Conservation (phyloP, 2,113 vertebrate genomes). For the Spilogale gracilis region DNA sequence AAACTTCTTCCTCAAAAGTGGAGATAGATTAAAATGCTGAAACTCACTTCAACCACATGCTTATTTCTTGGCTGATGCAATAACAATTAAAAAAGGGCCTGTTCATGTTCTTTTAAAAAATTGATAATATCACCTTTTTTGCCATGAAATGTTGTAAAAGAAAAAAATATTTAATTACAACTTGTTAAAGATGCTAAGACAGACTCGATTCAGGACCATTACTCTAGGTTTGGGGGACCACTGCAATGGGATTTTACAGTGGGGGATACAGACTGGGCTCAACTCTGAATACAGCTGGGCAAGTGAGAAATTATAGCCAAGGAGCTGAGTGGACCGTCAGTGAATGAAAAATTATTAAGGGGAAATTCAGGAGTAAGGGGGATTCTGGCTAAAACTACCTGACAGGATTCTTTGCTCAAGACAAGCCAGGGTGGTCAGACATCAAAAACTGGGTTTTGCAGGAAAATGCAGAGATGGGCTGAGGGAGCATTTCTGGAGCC, state of each 20-base stretch:
- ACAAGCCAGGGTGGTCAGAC: neutral
- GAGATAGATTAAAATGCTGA: neutral
- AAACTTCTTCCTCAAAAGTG: neutral
- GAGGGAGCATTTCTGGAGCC: neutral
- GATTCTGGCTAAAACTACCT: neutral
- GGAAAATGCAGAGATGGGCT: neutral
- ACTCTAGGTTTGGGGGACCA: neutral
- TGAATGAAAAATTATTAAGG: neutral
- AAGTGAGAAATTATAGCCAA: neutral
- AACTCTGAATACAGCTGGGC: neutral
- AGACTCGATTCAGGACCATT: neutral
- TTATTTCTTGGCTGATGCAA: neutral
- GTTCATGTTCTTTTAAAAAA: neutral
- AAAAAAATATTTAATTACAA: neutral
- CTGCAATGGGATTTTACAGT: neutral
- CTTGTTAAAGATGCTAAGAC: neutral
- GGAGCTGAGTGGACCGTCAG: neutral
- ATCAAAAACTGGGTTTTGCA: neutral
- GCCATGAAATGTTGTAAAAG: neutral
- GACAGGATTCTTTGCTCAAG: neutral
- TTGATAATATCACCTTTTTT: neutral
- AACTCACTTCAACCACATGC: neutral
- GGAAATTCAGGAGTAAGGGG: neutral
- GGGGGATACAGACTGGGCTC: neutral
- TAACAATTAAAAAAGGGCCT: neutral